phyloP scores from a whole-genome alignment of 1,140 invertebrate genomes.

The Teleopsis dalmanni region DNA sequence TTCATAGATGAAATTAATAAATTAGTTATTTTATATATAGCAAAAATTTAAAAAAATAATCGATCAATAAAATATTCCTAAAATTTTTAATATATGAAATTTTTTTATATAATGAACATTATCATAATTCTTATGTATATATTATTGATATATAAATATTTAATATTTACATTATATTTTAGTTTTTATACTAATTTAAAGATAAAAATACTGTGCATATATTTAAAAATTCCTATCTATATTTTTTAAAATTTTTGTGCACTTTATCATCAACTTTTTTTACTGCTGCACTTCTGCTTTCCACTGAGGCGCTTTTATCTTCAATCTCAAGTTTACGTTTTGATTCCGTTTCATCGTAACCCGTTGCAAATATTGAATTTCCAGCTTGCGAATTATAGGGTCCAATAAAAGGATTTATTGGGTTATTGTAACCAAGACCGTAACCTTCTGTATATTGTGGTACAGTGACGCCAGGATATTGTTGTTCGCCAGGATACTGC shows the following conservation, averaged over 20 bases:
- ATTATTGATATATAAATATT: no score
- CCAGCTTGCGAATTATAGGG: not conserved
- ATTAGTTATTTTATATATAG: constrained; percentile 2
- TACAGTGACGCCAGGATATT: constrained; percentile 5
- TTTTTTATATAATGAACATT: not conserved
- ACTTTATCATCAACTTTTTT: constrained; percentile 30
- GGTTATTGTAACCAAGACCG: constrained; percentile 15
- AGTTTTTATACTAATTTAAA: no score
- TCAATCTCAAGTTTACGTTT: constrained; percentile 15
- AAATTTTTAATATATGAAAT: not conserved
- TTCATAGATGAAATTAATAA: no score
- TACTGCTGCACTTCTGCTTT: constrained; percentile 2
- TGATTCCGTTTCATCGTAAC: constrained; percentile 1
- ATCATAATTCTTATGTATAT: no score
- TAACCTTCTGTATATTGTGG: constrained; percentile 35
- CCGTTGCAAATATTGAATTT: not conserved
- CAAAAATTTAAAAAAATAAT: constrained; percentile 4
- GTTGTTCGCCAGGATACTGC: not conserved
- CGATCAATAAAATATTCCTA: not conserved
- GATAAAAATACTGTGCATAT: no score
- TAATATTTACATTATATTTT: no score
- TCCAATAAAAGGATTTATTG: not conserved
- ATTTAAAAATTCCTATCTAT: no score
- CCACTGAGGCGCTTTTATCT: constrained; percentile 28
- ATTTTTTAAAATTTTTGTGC: constrained; percentile 25